Conservation (phyloP, 2,113 vertebrate species). For the Trachemys scripta region DNA sequence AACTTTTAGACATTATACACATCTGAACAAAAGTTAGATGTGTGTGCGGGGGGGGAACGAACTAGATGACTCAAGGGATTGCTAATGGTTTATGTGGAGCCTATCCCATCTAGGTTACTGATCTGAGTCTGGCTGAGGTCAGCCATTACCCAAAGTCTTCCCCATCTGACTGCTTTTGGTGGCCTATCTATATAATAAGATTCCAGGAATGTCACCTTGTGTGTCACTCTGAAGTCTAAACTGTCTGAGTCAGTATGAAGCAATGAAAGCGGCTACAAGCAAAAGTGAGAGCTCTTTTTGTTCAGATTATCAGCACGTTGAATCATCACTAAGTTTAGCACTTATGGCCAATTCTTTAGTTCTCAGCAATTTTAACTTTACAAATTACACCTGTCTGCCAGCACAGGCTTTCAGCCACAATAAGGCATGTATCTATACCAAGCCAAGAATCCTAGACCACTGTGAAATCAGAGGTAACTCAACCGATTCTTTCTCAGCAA, state of each 20-base stretch:
- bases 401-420: neutral
- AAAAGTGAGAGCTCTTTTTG: neutral
- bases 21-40: neutral
- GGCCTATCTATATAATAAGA: neutral
- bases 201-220: neutral
- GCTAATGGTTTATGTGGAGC: neutral
- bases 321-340: neutral
- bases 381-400: neutral
- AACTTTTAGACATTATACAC: neutral
- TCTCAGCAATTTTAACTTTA: neutral
- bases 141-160: neutral
- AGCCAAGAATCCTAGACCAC: neutral
- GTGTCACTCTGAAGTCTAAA: neutral
- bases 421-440: neutral
- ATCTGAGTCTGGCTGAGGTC: neutral
- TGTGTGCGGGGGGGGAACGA: neutral
- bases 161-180: neutral
- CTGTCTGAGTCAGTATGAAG: neutral
- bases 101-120: accelerated
- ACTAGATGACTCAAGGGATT: neutral
- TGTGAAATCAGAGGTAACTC: neutral
- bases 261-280: neutral
- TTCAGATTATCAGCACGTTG: neutral
- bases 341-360: neutral
- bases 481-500: neutral